Evolutionary conservation across 2,113 vertebrate species (phyloP), one percentile per base, ranked within the genome.

Genomic region (Odocoileus virginianus): DNA sequence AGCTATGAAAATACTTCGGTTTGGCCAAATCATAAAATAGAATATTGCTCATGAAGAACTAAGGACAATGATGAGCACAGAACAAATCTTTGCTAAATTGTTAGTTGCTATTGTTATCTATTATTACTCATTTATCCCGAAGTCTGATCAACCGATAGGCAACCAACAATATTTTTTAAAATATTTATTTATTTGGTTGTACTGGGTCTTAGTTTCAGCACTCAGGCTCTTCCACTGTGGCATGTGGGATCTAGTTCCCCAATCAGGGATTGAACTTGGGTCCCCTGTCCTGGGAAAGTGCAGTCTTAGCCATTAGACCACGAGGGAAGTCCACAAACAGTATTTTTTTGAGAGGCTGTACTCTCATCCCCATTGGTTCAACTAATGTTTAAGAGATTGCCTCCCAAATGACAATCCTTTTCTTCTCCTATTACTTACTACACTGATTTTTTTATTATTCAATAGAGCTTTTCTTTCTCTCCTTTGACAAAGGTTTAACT

Each of bases 241-340:
- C 30, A 43, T 43, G 40, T 27, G 11, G 23, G 12, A 27, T 27
- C 40, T 76, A 43, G 40, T 27, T 76, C 3, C 23, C 40, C 40
- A 43, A 1, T 7, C 23, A 6, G 71, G 12, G 12, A 2, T 27
- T 76, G 40, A 76, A 43, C 40, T 40, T 0, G 0, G 40, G 40
- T 43, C 12, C 23, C 71, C 71, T 76, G 6, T 25, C 14, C 71
- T 76, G 23, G 71, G 23, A 76, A 43, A 4, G 40, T 43, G 40
- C 11, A 43, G 71, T 43, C 12, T 43, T 43, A 7, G 71, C 23
- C 40, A 76, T 43, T 76, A 43, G 36, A 43, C 12, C 23, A 76
- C 0, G 1, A 27, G 71, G 40, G 71, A 76, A 76, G 23, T 76
- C 40, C 40, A 74, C 10, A 25, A 76, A 76, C 6, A 27, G 36